Base-by-base conservation (phyloP, 2,113 vertebrate species). In the Misgurnus anguillicaudatus region DNA sequence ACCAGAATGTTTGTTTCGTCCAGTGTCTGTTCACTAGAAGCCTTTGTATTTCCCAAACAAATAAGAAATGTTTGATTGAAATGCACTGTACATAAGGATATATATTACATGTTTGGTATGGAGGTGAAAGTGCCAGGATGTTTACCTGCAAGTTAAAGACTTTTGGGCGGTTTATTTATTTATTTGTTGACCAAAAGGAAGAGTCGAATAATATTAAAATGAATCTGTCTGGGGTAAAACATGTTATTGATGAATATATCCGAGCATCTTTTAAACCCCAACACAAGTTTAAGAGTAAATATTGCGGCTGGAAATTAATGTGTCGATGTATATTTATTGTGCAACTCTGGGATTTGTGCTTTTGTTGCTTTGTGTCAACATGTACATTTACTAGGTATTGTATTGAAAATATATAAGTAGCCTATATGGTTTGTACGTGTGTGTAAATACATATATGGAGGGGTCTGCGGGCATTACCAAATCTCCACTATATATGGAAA, bases 261-360 rank as follows among this genome's bases (percentile, higher is more conserved):
- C 42, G 57, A 64, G 60, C 17, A 77, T 36, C 11, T 19, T 13
- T 31, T 17, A 21, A 42, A 72, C n/a, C 24, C 55, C 9, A 41
- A 47, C 21, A 60, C 14, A 38, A 75, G 53, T 63, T 45, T 38
- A 41, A 63, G 21, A 75, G n/a, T 63, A 24, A 47, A 69, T 17
- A 41, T 78, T 36, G 31, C 39, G 39, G 6, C 17, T 63, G 7
- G 60, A 64, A 80, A 10, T 19, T 64, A 77, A 75, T 78, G 77
- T 80, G 45, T 62, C 83, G 48, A 65, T 83, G 81, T 83, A 58
- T 86, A 70, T 83, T 73, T 84, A 79, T 88, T 78, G 80, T 88
- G 82, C 75, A 85, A 85, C 78, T 84, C 74, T 86, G 78, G 79
- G 70, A 85, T 78, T 83, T 78, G 82, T 84, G 55, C 79, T 86